Evolutionary conservation across 2,888 invertebrate species (phyloP), one percentile per base, ranked within the genome.

Genomic region (Homarus gammarus): DNA sequence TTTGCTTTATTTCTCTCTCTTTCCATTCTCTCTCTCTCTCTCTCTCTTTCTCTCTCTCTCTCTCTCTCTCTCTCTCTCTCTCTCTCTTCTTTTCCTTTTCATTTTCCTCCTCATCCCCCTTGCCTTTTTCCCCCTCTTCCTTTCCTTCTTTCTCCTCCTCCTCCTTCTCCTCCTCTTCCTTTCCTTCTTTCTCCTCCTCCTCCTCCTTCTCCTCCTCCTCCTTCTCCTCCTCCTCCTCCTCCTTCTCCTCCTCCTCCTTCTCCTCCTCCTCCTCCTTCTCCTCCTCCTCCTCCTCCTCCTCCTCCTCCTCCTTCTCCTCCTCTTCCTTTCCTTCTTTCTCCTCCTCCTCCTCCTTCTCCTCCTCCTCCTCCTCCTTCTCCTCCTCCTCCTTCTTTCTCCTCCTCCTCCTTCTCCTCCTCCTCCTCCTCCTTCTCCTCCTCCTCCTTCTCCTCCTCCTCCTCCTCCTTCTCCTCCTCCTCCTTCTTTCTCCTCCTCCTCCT

Each of bases 111-210:
- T n/a, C n/a, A n/a, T n/a, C n/a, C n/a, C n/a, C n/a, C n/a, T n/a
- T n/a, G n/a, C n/a, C n/a, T n/a, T n/a, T n/a, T n/a, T n/a, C n/a
- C n/a, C n/a, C n/a, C 61, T 61, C 61, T 61, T n/a, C n/a, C 61
- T 61, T n/a, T 61, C 61, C n/a, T n/a, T 61, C 61, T 61, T n/a
- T 61, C 61, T 61, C 61, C n/a, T n/a, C 61, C n/a, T n/a, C n/a
- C 61, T 61, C 18, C 15, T 56, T 12, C 18, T 12, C n/a, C 64
- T 73, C 73, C 33, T 33, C 33, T 73, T 36, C 73, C n/a, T 73
- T 33, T 61, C 61, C n/a, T n/a, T 61, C 61, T 61, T n/a, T 61
- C 61, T 61, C 61, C n/a, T n/a, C n/a, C 61, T 61, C 61, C n/a
- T n/a, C n/a, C 61, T 61, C 18, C 15, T 56, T 12, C 18, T 12